Evolutionary conservation across 35 echinoderm and acorn worm species (phyloP), one percentile per base, ranked within the genome.

Genomic region (Amphiura filiformis): DNA sequence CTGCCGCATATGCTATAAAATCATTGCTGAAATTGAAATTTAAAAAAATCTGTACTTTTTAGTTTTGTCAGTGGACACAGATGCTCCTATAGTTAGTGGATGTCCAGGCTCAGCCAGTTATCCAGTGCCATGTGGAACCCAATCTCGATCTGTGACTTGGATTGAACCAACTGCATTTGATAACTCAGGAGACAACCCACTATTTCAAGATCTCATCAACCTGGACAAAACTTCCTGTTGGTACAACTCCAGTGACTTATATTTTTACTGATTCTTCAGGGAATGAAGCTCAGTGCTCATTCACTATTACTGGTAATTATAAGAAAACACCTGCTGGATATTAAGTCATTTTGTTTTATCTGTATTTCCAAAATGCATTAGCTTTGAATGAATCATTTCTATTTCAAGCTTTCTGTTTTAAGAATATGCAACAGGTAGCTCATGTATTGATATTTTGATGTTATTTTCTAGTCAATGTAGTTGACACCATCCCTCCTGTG

Each of bases 241-340:
- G 94, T 31, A 26, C 22, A 31, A 93, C 80, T 3, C 49, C 65
- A 1, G 94, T 97, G 13, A 84, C 80, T 9, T 97, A 97, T 81
- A 79, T 83, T 31, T 93, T 97, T 87, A 39, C 88, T 26, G 94
- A 97, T 79, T 30, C 78, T 0, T 33, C 91, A 41, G 39, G 75
- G 20, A 92, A 93, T 39, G 39, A 79, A 33, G 91, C 87, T 18
- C 39, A 7, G 3, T 97, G 94, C 78, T 13, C 33, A 17, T 97
- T 97, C 80, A 49, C n/a, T 7, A 84, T 97, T n/a, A 89, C 75
- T 65, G 84, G 44, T 52, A 52, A 52, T 52, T 52, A n/a, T n/a
- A n/a, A n/a, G n/a, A n/a, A n/a, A n/a, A n/a, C n/a, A n/a, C n/a
- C n/a, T n/a, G n/a, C n/a, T n/a, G n/a, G n/a, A n/a, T n/a, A n/a